These are phyloP conservation scores for Chionis minor DNA, from an alignment of 2,113 vertebrate species.

Conservation along the genomic window DNA sequence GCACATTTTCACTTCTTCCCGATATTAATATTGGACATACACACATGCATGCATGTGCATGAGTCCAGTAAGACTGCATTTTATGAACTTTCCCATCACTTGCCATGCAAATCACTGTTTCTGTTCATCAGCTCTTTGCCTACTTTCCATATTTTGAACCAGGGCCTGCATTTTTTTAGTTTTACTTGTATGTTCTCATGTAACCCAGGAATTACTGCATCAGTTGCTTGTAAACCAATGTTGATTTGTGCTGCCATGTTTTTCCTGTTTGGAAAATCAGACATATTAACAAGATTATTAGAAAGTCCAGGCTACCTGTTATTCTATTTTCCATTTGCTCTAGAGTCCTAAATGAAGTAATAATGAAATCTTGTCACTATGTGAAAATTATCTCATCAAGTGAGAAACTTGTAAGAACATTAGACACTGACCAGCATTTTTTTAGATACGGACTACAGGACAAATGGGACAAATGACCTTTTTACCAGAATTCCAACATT, in stretches of 20 bases:
- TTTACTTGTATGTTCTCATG: neutral
- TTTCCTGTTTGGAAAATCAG: neutral
- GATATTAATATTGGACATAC: neutral
- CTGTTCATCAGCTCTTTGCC: neutral
- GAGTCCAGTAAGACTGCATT: neutral
- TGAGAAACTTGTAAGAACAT: neutral
- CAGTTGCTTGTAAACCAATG: neutral
- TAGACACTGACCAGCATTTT: neutral
- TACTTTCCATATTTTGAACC: neutral
- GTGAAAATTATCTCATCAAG: neutral
- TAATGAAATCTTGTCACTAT: neutral
- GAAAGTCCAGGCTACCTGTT: neutral
- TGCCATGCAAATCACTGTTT: neutral
- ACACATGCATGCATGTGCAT: fast-evolving
- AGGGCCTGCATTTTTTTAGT: neutral
- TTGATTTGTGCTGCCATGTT: neutral
- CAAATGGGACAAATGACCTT: fast-evolving
- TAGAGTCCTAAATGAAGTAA: neutral
- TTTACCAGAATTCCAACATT: neutral
- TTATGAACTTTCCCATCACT: neutral
- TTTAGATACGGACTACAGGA: neutral
- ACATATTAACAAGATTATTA: neutral
- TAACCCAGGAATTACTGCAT: neutral
- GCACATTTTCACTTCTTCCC: neutral
- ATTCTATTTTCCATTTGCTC: neutral